Evolutionary conservation across 2,888 invertebrate species (phyloP), one percentile per base, ranked within the genome.

Genomic region (Lasius fuliginosus): DNA sequence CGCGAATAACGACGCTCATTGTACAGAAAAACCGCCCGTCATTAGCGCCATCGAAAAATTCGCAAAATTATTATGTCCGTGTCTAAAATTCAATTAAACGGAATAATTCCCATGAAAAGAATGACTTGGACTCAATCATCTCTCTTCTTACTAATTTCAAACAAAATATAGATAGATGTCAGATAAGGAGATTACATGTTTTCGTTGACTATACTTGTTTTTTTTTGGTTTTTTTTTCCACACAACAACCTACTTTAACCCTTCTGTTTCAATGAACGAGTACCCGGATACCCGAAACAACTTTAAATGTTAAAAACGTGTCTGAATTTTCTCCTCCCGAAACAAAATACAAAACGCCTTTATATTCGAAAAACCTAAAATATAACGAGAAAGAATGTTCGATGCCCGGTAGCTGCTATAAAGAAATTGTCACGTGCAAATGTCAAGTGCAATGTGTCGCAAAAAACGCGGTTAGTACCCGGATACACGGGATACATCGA

Each of bases 1-100:
- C 60, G 71, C 79, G 79, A 79, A 79, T 71, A 79, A 79, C 36
- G 73, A 18, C 33, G 23, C 67, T 64, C 58, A 68, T 30, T 46
- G 56, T 75, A 18, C 30, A 76, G 58, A 83, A 53, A 76, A 67
- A 74, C 18, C 15, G 64, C 18, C 30, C 23, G 36, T 42, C 40
- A 71, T 74, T 74, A 74, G 42, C 67, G 53, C 15, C 67, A 8
- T 6, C 27, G 27, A 27, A 23, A 67, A 53, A 56, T 53, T 53
- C 11, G 23, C 49, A 49, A 33, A 27, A 42, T 46, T 76, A 65
- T 27, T 36, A 4, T 36, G 1, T 6, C n/a, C 74, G 36, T 18
- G n/a, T 73, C 30, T 23, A 33, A 46, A 62, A n/a, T 64, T 6
- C n/a, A 53, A 64, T 62, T 18, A 6, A 53, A 62, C 30, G 3